A percentile compares a stretch with the other conserved stretches of the same genome.
phyloP scores from a whole-genome alignment of 2,888 invertebrate species.

The Lypha dubia region DNA sequence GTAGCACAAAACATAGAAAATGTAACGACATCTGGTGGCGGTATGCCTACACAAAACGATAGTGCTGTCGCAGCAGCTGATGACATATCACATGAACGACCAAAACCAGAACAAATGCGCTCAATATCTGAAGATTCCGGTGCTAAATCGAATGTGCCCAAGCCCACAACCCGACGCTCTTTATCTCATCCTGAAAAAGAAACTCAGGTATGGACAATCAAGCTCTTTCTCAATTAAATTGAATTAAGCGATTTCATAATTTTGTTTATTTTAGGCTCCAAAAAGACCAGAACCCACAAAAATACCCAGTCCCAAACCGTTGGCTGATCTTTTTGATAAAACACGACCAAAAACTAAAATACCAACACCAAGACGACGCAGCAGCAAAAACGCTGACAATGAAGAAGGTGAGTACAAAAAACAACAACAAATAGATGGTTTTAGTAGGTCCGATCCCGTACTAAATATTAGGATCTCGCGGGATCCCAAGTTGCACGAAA shows the following conservation, averaged over 20 bases:
- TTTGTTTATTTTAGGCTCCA: slow-evolving; percentile 74
- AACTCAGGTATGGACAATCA: slow-evolving; percentile 76
- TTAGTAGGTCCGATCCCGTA: not conserved
- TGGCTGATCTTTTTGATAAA: slow-evolving; percentile 81
- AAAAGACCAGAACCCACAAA: slow-evolving; percentile 80
- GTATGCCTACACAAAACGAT: slow-evolving; percentile 57
- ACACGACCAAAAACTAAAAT: slow-evolving; percentile 79
- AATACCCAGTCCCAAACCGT: slow-evolving; percentile 81
- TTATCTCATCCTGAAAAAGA: slow-evolving; percentile 83
- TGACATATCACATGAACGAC: slow-evolving; percentile 73
- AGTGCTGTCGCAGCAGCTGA: not conserved
- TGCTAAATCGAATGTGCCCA: slow-evolving; percentile 77
- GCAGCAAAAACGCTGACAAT: slow-evolving; percentile 77
- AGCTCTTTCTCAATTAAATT: not conserved
- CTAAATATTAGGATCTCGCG: too few relatives aligned
- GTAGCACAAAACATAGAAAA: slow-evolving; percentile 66
- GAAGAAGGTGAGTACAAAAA: slow-evolving; percentile 76
- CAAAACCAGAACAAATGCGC: slow-evolving; percentile 82
- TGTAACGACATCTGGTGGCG: slow-evolving; percentile 51
- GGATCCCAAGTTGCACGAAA: too few relatives aligned
- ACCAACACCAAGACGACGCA: slow-evolving; percentile 78
- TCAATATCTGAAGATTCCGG: slow-evolving; percentile 83
- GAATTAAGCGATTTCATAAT: not conserved
- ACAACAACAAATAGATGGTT: not conserved
- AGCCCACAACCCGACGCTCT: slow-evolving; percentile 82